Percentiles rank a stretch among this genome's conserved stretches.
Conservation (phyloP, 2,113 vertebrate genomes). For the Callospermophilus lateralis region DNA sequence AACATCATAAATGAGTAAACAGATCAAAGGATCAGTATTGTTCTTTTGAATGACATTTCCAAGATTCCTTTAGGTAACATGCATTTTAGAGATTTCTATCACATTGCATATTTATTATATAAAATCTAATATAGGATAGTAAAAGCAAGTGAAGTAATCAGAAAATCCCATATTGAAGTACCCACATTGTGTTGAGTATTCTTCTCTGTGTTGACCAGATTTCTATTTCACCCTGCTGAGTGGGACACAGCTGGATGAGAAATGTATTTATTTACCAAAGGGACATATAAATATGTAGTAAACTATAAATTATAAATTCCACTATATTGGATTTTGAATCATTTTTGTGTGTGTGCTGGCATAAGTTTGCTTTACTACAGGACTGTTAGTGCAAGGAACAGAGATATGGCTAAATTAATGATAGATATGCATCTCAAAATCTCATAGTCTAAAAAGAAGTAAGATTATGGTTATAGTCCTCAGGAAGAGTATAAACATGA, state of each 20-base stretch:
- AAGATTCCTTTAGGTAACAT: neutral
- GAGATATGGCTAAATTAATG: neutral
- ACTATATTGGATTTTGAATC: neutral
- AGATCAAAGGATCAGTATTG: neutral
- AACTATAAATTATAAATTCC: conserved; percentile 27
- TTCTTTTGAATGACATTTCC: conserved; percentile 10
- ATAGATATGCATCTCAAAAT: conserved; percentile 1
- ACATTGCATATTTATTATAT: neutral
- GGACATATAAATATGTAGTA: neutral
- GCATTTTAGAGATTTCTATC: neutral
- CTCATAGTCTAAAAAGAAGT: neutral
- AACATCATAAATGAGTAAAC: neutral
- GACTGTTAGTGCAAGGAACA: neutral
- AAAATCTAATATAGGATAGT: neutral
- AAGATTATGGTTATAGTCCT: neutral
- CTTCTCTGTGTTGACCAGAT: neutral
- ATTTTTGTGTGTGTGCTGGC: neutral
- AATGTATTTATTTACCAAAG: neutral
- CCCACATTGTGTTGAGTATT: neutral
- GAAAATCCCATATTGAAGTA: neutral
- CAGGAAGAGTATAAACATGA: neutral
- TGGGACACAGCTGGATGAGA: neutral
- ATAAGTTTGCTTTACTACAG: neutral
- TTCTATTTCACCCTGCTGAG: neutral
- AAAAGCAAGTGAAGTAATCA: neutral